Evolutionary conservation across 2,888 invertebrate genomes (phyloP).

Genomic region (Digitonthophagus gazella): DNA sequence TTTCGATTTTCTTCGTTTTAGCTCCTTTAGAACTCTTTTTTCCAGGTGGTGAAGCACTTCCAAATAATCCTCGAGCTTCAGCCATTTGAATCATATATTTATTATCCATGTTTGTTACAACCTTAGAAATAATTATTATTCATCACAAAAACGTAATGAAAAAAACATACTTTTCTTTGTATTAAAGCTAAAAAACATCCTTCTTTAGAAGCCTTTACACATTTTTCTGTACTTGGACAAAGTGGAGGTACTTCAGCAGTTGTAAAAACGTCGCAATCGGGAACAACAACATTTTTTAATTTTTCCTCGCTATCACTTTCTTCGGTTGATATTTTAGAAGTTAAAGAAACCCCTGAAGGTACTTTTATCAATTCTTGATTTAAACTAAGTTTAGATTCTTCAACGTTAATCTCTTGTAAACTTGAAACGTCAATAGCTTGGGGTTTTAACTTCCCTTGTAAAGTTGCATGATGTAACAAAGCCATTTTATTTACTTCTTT

Average conservation of each 20-base stretch:
- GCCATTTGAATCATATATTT: slow-evolving; percentile 83
- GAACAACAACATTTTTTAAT: slow-evolving; percentile 48
- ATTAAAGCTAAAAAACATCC: slow-evolving; percentile 68
- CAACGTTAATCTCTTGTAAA: neutral
- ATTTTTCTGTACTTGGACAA: slow-evolving; percentile 53
- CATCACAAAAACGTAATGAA: too few relatives aligned
- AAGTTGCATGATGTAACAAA: slow-evolving; percentile 63
- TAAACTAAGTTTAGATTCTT: neutral
- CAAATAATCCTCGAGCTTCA: slow-evolving; percentile 76
- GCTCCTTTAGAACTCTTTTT: slow-evolving; percentile 48
- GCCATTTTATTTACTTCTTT: slow-evolving; percentile 70
- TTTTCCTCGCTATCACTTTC: slow-evolving; percentile 29
- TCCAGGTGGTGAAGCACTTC: slow-evolving; percentile 42
- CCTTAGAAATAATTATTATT: too few relatives aligned
- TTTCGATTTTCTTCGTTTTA: slow-evolving; percentile 46
- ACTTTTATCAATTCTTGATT: neutral
- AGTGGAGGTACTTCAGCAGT: slow-evolving; percentile 59
- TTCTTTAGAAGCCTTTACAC: slow-evolving; percentile 52
- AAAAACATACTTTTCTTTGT: slow-evolving; percentile 60
- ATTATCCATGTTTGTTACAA: slow-evolving; percentile 71
- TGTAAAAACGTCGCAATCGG: slow-evolving; percentile 70
- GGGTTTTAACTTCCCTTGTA: slow-evolving; percentile 43
- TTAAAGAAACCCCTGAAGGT: slow-evolving; percentile 18
- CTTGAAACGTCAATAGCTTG: slow-evolving; percentile 14
- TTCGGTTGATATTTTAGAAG: slow-evolving; percentile 6